Evolutionary conservation across 2,113 vertebrate species (phyloP), one percentile per base, ranked within the genome.

Genomic region (Corythoichthys haematopterus): DNA sequence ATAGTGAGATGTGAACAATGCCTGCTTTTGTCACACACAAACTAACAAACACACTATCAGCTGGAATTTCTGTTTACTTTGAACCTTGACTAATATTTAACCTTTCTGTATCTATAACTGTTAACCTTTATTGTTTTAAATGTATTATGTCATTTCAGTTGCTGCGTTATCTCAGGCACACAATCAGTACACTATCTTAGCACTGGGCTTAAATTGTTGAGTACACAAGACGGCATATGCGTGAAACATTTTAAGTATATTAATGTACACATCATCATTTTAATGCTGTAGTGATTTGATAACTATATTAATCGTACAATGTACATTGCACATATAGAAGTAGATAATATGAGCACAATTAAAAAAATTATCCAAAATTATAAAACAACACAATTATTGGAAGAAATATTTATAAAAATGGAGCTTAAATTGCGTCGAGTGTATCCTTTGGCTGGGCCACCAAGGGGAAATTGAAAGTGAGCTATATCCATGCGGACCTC

Each of bases 41-140:
- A 69, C 38, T 53, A 64, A 60, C 52, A 75, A 69, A 80, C n/a
- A 53, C 11, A 47, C 40, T 15, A 58, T 71, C 66, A 63, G 68
- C 69, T 55, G 68, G 63, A 40, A 6, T 46, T 12, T 14, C 47
- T 70, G 77, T 83, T 85, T 63, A 72, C 70, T 71, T 47, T 71
- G 37, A 71, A 61, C 65, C 40, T 55, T 33, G 75, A 71, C 65
- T 58, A 58, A 60, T 16, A 53, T 72, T 76, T 59, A 65, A 50
- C 55, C 38, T 14, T 13, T 36, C 33, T 6, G 13, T 57, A 57
- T 57, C 55, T 36, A 33, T 6, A 55, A 40, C 61, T 51, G n/a
- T 63, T 4, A 14, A 1, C 45, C 33, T 71, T 55, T 43, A 56
- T 3, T 2, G 1, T n/a, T 43, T 9, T 45, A 53, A 10, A 8